Conservation (phyloP, 2,113 vertebrate genomes). For the Scalopus aquaticus region DNA sequence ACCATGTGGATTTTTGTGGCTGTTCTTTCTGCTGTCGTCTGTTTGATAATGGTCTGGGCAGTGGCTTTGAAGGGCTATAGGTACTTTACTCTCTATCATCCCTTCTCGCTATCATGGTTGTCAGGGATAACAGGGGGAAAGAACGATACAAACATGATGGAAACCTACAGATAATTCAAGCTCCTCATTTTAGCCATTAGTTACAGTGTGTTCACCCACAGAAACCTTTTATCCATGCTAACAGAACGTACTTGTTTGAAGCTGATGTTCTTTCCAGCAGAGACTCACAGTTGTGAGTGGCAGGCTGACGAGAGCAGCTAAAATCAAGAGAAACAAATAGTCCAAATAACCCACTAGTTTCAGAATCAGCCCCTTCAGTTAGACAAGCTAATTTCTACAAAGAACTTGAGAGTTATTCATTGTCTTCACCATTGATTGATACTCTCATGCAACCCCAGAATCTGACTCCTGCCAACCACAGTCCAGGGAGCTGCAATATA, state of each 20-base stretch:
- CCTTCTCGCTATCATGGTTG: background rate
- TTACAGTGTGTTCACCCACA: background rate
- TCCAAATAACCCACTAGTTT: background rate
- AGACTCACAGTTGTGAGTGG: background rate
- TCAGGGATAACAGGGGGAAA: background rate
- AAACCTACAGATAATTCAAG: background rate
- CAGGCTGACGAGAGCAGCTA: background rate
- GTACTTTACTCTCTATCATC: constrained; percentile 80
- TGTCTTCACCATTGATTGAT: background rate
- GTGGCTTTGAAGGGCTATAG: constrained; percentile 90
- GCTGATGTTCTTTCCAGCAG: background rate
- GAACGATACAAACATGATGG: background rate
- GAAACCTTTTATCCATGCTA: background rate
- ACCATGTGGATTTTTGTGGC: constrained; percentile 90
- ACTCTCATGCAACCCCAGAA: background rate
- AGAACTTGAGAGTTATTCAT: background rate
- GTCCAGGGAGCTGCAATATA: background rate
- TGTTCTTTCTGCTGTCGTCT: constrained; percentile 87
- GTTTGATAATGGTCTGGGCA: constrained; percentile 89
- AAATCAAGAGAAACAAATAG: background rate
- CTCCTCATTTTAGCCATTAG: constrained; percentile 6
- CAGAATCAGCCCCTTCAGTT: background rate
- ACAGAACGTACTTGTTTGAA: background rate
- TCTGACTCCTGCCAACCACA: background rate
- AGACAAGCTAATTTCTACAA: background rate